These are phyloP conservation scores for Mirounga angustirostris DNA, from an alignment of 2,113 vertebrate genomes.

Conservation along the genomic window DNA sequence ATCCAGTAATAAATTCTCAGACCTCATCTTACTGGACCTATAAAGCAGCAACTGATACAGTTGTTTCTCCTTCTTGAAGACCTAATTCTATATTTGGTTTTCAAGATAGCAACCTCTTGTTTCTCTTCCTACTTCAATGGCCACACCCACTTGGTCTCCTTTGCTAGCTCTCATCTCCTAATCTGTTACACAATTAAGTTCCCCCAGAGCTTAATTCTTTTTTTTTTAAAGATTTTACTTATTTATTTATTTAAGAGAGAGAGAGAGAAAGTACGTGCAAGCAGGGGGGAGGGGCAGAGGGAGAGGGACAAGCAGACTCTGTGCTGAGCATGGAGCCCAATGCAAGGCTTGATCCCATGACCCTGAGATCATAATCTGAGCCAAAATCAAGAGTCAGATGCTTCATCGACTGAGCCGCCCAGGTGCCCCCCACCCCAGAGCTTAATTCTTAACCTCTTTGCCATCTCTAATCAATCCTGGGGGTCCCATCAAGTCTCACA, in stretches of 20 bases:
- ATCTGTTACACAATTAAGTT: background rate
- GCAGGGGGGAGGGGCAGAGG: too few species aligned
- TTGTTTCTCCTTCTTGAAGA: background rate
- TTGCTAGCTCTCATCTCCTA: background rate
- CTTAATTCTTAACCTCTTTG: background rate
- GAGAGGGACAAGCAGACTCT: too few species aligned
- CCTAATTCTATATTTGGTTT: background rate
- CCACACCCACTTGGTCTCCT: background rate
- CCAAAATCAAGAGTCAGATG: too few species aligned
- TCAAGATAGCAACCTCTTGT: background rate
- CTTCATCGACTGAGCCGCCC: too few species aligned
- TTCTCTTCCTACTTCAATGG: background rate
- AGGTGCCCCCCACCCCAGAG: background rate
- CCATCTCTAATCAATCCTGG: background rate
- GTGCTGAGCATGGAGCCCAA: too few species aligned
- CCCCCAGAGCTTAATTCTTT: too few species aligned
- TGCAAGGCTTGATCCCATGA: too few species aligned
- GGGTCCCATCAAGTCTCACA: background rate
- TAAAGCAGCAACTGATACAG: background rate
- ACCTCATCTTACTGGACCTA: background rate
- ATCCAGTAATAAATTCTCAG: background rate
- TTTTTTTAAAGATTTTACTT: too few species aligned
- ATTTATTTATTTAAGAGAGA: too few species aligned
- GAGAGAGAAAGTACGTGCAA: too few species aligned
- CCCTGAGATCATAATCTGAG: too few species aligned